These are phyloP conservation scores for Archocentrus centrarchus DNA, from an alignment of 2,113 vertebrate genomes.

Conservation along the genomic window DNA sequence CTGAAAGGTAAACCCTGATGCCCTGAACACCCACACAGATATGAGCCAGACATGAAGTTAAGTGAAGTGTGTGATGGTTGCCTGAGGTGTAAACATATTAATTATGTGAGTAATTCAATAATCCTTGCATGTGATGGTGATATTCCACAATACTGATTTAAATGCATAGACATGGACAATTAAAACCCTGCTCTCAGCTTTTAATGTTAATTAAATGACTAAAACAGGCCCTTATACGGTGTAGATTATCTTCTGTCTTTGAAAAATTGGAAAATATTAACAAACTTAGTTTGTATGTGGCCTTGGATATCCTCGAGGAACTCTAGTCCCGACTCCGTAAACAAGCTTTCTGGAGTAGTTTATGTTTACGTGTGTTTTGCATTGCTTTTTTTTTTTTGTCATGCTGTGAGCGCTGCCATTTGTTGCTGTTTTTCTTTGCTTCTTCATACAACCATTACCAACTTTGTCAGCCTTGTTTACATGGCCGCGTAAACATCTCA, in stretches of 20 bases:
- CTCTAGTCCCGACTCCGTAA: conserved; percentile 29
- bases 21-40: neutral
- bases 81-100: conserved; percentile 36
- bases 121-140: neutral
- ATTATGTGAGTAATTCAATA: neutral
- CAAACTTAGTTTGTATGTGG: neutral
- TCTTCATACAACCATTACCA: conserved; percentile 28
- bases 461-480: conserved; percentile 54
- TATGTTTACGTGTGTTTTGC: conserved; percentile 53
- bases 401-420: conserved; percentile 42
- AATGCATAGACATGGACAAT: neutral
- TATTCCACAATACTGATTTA: neutral
- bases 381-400: conserved; percentile 35
- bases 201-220: neutral
- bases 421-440: conserved; percentile 40
- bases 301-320: conserved; percentile 29
- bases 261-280: conserved; percentile 17
- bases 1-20: neutral
- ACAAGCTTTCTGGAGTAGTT: conserved; percentile 48
- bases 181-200: neutral
- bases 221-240: neutral
- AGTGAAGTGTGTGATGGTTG: neutral
- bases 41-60: neutral
- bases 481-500: conserved; percentile 26
- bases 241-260: conserved; percentile 1